Conservation (phyloP, 2,888 invertebrate genomes). For the Tetanocera ferruginea region DNA sequence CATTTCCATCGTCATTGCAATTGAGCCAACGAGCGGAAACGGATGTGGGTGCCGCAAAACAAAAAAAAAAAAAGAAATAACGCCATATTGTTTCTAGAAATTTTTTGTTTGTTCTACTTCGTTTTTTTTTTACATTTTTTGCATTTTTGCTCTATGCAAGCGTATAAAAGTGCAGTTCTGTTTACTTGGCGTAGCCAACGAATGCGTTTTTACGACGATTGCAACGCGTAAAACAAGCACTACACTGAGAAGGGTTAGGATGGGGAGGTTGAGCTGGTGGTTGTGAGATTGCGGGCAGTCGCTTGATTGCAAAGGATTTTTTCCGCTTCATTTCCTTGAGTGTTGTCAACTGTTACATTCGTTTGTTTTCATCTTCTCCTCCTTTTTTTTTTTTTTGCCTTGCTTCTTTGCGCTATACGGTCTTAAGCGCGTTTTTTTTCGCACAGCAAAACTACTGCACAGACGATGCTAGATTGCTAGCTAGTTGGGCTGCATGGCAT, state of each 20-base stretch:
- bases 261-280: too few species aligned
- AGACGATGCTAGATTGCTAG: background rate
- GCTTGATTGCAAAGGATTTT: slow-evolving; percentile 2
- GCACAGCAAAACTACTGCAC: background rate
- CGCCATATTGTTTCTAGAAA: slow-evolving; percentile 3
- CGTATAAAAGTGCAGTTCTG: slow-evolving; percentile 31
- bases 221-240: background rate
- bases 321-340: slow-evolving; percentile 33
- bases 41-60: slow-evolving; percentile 12
- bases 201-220: slow-evolving; percentile 19
- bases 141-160: background rate
- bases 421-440: background rate
- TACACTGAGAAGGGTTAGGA: background rate
- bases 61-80: background rate
- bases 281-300: background rate
- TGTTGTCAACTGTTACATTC: slow-evolving; percentile 28
- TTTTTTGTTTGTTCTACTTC: too few species aligned
- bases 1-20: slow-evolving; percentile 1
- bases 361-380: too few species aligned
- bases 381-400: background rate
- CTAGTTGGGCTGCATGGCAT: background rate
- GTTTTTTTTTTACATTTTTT: background rate
- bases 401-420: background rate
- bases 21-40: slow-evolving; percentile 6
- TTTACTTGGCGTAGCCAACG: slow-evolving; percentile 9